Percentiles rank a stretch among this genome's conserved stretches.
Evolutionary conservation across 2,888 invertebrate genomes (phyloP).

Genomic region (Malthinus flaveolus): DNA sequence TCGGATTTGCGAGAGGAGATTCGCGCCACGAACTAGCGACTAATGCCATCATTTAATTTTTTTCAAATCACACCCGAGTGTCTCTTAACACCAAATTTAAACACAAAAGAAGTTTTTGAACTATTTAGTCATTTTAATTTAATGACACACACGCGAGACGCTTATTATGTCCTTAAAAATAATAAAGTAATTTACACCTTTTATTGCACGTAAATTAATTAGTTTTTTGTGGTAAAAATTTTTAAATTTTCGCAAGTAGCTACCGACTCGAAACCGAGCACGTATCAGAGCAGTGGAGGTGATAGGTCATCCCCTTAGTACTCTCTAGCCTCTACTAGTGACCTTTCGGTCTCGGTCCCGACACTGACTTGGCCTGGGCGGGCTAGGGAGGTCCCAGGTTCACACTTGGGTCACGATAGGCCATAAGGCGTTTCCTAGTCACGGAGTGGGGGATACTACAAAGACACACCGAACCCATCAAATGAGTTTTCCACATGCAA

Average conservation of each 20-base stretch:
- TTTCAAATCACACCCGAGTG: constrained; percentile 1
- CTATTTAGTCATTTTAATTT: constrained; percentile 1
- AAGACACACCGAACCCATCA: constrained; percentile 24
- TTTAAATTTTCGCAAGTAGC: constrained; percentile 20
- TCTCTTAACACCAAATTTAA: not conserved
- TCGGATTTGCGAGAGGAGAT: constrained; percentile 60
- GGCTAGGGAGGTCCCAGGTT: constrained; percentile 56
- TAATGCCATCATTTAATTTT: constrained; percentile 56
- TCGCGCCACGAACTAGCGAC: constrained; percentile 67
- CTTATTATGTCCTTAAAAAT: not conserved
- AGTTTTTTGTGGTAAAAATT: not conserved
- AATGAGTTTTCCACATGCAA: constrained; percentile 23
- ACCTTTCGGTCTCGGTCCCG: constrained; percentile 57
- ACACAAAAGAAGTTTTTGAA: not conserved
- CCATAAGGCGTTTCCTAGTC: constrained; percentile 52
- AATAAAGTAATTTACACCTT: not conserved
- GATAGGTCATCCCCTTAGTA: constrained; percentile 57
- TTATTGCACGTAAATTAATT: not conserved
- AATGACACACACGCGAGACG: not conserved
- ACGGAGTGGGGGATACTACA: constrained; percentile 34
- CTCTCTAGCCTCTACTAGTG: constrained; percentile 58
- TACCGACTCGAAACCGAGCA: constrained; percentile 40
- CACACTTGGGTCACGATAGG: constrained; percentile 56
- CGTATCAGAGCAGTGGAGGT: constrained; percentile 52
- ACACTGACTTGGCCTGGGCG: constrained; percentile 57